phyloP scores from a whole-genome alignment of 2,888 invertebrate genomes.

The Torymus aiolomorphi region DNA sequence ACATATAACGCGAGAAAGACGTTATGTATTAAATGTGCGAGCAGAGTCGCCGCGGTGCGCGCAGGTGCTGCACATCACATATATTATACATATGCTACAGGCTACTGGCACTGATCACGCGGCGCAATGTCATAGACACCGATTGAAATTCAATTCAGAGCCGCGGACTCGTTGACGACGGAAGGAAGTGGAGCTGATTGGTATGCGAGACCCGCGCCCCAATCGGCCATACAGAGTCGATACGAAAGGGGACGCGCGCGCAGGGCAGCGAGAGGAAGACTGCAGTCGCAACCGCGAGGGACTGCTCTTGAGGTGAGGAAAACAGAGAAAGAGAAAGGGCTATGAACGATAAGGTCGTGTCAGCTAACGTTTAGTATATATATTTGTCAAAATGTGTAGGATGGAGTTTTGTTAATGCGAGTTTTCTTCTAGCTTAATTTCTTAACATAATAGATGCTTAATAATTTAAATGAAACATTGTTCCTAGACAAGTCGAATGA shows the following conservation, averaged over 20 bases:
- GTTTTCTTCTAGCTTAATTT: no score
- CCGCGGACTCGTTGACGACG: conserved; percentile 68
- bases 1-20: no score
- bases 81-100: no score
- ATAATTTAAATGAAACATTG: no score
- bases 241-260: conserved; percentile 37
- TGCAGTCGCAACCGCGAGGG: no score
- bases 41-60: no score
- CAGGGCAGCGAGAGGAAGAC: background rate
- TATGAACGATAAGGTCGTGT: conserved; percentile 24
- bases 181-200: conserved; percentile 74
- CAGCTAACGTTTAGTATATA: no score
- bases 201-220: conserved; percentile 68
- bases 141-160: conserved; percentile 71
- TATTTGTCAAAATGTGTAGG: no score
- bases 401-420: no score
- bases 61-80: conserved; percentile 25
- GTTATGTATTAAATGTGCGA: no score
- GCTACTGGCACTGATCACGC: conserved; percentile 57
- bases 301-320: background rate
- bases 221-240: background rate
- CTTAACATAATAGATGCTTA: no score
- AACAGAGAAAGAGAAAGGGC: conserved; percentile 54
- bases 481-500: conserved; percentile 21
- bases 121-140: conserved; percentile 54